A percentile compares a stretch with the other conserved stretches of the same genome.
phyloP scores from a whole-genome alignment of 2,888 invertebrate genomes.

The Dryocosmus kuriphilus region DNA sequence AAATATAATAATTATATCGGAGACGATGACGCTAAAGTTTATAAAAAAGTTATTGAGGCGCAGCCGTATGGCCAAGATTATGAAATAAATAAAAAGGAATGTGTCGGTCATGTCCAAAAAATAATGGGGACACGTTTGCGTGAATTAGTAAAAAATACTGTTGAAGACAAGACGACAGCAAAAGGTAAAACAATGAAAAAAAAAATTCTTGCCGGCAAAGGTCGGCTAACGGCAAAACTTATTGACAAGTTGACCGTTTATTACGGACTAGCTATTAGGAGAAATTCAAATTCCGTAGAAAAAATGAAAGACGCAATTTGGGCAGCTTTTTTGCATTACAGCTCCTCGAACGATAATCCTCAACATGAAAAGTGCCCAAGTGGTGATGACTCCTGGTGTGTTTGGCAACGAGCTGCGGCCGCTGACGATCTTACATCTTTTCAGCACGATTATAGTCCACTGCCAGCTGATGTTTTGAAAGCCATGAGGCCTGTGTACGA shows the following conservation, averaged over 20 bases:
- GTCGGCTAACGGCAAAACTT: conserved; percentile 46
- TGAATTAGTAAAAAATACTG: no score
- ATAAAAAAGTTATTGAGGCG: conserved; percentile 41
- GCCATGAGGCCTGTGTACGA: conserved; percentile 46
- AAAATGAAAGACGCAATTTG: conserved; percentile 49
- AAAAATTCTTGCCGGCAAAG: conserved; percentile 42
- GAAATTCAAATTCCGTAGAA: conserved; percentile 41
- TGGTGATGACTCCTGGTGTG: conserved; percentile 52
- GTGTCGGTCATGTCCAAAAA: conserved; percentile 49
- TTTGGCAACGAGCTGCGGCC: conserved; percentile 52
- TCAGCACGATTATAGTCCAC: conserved; percentile 50
- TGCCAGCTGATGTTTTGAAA: conserved; percentile 43
- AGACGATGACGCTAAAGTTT: conserved; percentile 47
- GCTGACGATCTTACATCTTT: conserved; percentile 45
- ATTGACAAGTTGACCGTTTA: conserved; percentile 46
- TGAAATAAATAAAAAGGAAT: no score
- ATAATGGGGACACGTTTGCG: conserved; percentile 50
- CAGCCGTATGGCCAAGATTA: conserved; percentile 46
- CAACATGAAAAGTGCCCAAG: conserved; percentile 41
- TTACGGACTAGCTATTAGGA: conserved; percentile 46
- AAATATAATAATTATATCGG: conserved; percentile 44
- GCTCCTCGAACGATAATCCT: conserved; percentile 36
- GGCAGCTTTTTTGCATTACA: conserved; percentile 41
- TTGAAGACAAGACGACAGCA: conserved; percentile 47
- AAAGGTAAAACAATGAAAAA: conserved; percentile 43